A percentile compares a stretch with the other conserved stretches of the same genome.
Conservation (phyloP, 2,888 invertebrate species). For the Auanema sp. region DNA sequence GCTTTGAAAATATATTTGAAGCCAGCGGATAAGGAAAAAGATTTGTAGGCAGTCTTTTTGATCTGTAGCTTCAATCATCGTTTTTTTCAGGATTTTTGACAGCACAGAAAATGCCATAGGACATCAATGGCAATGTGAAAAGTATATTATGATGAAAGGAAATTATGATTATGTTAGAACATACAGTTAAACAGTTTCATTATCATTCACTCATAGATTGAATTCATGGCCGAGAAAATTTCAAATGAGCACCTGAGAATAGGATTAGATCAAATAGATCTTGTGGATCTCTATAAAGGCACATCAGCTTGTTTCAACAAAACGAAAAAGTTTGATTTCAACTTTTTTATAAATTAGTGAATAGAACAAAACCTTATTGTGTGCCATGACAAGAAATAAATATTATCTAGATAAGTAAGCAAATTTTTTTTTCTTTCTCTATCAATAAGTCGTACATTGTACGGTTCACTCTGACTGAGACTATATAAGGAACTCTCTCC, state of each 20-base stretch:
- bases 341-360: neutral
- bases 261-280: constrained; percentile 50
- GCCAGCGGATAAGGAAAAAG: constrained; percentile 10
- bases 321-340: neutral
- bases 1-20: constrained; percentile 25
- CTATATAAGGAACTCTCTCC: too few species aligned
- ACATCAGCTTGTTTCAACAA: constrained; percentile 18
- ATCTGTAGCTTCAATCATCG: constrained; percentile 7
- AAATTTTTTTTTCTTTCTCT: too few species aligned
- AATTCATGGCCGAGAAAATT: constrained; percentile 39
- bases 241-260: constrained; percentile 41
- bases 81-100: constrained; percentile 10
- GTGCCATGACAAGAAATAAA: too few species aligned
- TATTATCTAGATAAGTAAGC: too few species aligned
- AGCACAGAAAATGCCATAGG: neutral
- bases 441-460: too few species aligned
- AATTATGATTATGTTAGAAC: constrained; percentile 19
- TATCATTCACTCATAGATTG: constrained; percentile 27
- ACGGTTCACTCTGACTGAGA: too few species aligned
- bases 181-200: neutral
- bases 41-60: constrained; percentile 15
- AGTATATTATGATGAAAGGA: constrained; percentile 15
- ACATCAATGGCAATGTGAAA: constrained; percentile 17
- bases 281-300: constrained; percentile 43
- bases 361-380: neutral